phyloP scores from a whole-genome alignment of 2,888 invertebrate species.

The Heteropelma amictum region DNA sequence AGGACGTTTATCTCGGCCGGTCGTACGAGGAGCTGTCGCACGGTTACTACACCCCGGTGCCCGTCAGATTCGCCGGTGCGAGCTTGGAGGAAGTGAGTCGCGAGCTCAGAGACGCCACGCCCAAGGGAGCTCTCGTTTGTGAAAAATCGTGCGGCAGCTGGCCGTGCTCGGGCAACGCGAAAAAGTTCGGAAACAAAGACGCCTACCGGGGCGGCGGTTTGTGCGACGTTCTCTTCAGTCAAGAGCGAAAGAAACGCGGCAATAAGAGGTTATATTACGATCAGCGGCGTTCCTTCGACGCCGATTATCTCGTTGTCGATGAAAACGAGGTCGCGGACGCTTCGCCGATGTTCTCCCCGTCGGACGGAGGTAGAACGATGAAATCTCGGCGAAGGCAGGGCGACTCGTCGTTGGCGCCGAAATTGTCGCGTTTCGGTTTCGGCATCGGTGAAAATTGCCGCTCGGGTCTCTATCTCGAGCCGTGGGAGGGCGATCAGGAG shows the following conservation, averaged over 20 bases:
- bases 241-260: conserved; percentile 37
- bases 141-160: conserved; percentile 62
- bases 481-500: conserved; percentile 53
- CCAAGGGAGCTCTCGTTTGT: conserved; percentile 23
- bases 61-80: conserved; percentile 64
- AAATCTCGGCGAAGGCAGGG: conserved; percentile 20
- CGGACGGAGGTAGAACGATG: conserved; percentile 1
- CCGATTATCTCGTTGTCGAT: not conserved
- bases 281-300: conserved; percentile 1
- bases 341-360: conserved; percentile 16
- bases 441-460: conserved; percentile 79
- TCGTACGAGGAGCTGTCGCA: conserved; percentile 62
- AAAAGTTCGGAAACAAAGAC: not conserved
- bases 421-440: conserved; percentile 76
- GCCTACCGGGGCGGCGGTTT: conserved; percentile 51
- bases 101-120: conserved; percentile 58
- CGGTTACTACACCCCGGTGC: conserved; percentile 65
- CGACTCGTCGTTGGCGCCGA: conserved; percentile 44
- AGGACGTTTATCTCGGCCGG: conserved; percentile 80
- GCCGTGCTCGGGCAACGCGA: conserved; percentile 50
- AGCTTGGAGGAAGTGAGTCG: conserved; percentile 62
- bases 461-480: conserved; percentile 76
- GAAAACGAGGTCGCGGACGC: not conserved
- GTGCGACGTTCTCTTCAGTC: conserved; percentile 66
- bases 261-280: not conserved